Conservation (phyloP, 2,888 invertebrate species). For the Macrophya alboannulata region DNA sequence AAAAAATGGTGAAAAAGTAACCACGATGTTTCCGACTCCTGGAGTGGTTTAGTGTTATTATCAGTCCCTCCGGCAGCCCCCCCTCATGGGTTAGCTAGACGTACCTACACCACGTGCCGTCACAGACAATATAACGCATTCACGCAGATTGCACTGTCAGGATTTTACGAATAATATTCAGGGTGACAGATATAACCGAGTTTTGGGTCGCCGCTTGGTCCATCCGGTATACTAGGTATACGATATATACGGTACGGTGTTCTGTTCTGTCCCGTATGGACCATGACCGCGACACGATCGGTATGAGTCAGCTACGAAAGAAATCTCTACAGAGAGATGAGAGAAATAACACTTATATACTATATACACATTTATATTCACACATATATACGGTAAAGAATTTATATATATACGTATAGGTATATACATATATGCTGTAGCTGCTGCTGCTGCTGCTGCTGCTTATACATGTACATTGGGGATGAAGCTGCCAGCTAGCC, state of each 20-base stretch:
- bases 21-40: background rate
- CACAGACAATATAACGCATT: slow-evolving; percentile 72
- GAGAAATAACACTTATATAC: background rate
- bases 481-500: slow-evolving; percentile 49
- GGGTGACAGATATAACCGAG: slow-evolving; percentile 70
- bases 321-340: background rate
- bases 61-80: slow-evolving; percentile 29
- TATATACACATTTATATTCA: background rate
- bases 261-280: background rate
- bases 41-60: background rate
- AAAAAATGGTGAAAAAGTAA: background rate
- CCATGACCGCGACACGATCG: slow-evolving; percentile 48
- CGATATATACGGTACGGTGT: too few species aligned
- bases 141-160: slow-evolving; percentile 77
- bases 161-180: slow-evolving; percentile 74
- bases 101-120: slow-evolving; percentile 52
- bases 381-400: too few species aligned
- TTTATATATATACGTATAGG: background rate
- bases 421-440: background rate
- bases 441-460: background rate
- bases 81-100: background rate
- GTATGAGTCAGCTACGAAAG: slow-evolving; percentile 72
- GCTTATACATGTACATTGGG: slow-evolving; percentile 35
- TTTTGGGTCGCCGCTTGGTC: slow-evolving; percentile 65
- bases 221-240: background rate